Evolutionary conservation across 2,797 vertebrate genomes (phyloP).

Genomic region (Phoebastria nigripes): DNA sequence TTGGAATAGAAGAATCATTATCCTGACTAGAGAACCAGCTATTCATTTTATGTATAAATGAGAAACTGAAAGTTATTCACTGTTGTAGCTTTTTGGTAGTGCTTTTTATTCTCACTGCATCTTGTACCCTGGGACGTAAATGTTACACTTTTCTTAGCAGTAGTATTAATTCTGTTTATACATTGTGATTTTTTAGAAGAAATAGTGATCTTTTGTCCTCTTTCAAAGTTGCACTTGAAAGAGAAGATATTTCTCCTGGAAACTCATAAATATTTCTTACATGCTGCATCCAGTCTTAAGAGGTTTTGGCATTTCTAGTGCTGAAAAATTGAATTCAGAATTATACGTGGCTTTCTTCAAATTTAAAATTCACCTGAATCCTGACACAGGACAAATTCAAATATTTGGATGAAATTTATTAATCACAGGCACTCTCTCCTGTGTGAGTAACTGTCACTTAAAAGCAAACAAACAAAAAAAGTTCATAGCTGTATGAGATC

Average conservation of each 20-base stretch:
- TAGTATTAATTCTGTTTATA: neutral
- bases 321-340: neutral
- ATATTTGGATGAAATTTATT: neutral
- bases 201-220: neutral
- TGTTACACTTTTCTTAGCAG: neutral
- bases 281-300: neutral
- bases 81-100: neutral
- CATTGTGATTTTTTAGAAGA: neutral
- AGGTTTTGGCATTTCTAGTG: neutral
- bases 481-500: neutral
- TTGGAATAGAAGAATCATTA: neutral
- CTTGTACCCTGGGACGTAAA: neutral
- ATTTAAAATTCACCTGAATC: neutral
- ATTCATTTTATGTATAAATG: neutral
- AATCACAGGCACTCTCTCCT: neutral
- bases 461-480: neutral
- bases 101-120: neutral
- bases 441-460: neutral
- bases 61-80: neutral
- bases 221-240: neutral
- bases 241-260: neutral
- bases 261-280: neutral
- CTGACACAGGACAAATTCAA: neutral
- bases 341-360: neutral
- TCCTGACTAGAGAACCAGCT: neutral